Conservation (phyloP, 2,797 vertebrate genomes). For the Loris lydekkerianus region DNA sequence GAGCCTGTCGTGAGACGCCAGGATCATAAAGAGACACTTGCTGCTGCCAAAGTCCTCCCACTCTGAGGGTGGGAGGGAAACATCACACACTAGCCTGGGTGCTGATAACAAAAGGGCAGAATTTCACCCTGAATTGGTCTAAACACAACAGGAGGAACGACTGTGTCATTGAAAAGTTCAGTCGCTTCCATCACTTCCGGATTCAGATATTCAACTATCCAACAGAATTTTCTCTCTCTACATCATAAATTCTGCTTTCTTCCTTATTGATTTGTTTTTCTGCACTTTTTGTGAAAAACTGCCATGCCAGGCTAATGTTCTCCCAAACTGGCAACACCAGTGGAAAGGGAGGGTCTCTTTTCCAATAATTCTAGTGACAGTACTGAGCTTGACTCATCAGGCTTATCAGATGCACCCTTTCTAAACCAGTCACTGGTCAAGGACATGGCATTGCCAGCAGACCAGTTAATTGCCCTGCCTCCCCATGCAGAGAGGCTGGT, state of each 20-base stretch:
- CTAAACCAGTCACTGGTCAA: not conserved
- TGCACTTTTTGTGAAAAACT: not conserved
- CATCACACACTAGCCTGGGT: not conserved
- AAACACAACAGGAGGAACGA: not conserved
- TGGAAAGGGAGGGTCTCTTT: not conserved
- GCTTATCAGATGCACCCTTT: not conserved
- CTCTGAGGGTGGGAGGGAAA: not conserved
- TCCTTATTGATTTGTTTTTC: not conserved
- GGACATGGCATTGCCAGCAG: not conserved
- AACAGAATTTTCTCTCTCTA: not conserved
- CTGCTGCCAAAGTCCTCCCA: not conserved
- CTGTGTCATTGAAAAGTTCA: not conserved
- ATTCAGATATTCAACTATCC: conserved; percentile 27
- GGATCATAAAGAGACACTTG: not conserved
- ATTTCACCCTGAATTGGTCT: not conserved
- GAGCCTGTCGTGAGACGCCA: not conserved
- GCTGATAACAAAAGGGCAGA: not conserved
- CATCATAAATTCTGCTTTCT: not conserved
- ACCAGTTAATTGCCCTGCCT: not conserved
- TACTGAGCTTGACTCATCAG: not conserved
- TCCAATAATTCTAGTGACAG: not conserved
- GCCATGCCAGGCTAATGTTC: not conserved
- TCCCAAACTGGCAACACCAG: not conserved
- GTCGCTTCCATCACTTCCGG: not conserved
- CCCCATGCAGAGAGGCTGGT: not conserved